Base-by-base conservation (phyloP, 2,797 vertebrate genomes). In the Halcyon badia region DNA sequence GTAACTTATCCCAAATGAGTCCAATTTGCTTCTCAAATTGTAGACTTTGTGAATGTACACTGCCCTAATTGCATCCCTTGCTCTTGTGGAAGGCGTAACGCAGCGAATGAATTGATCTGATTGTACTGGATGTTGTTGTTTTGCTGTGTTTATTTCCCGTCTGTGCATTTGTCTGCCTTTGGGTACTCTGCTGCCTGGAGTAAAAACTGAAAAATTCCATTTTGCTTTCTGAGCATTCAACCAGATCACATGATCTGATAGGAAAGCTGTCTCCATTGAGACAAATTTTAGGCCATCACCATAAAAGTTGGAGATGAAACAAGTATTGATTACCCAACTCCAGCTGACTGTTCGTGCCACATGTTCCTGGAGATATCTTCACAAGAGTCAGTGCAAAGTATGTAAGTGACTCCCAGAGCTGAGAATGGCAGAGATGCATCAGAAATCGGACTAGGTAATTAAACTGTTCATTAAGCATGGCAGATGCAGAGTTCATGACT, bases 291-390 rank as follows among this genome's bases (percentile, higher is more conserved):
- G 16, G 28, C 83, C 71, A 94, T 58, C 17, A 41, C 82, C 86
- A 57, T 94, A 88, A 94, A 95, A 94, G 91, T 41, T 85, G 48
- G 79, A 30, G 54, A 93, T 88, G 73, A 90, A 95, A 85, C 89
- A 72, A 90, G 39, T 96, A 97, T 97, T 95, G 98, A 97, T 97
- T 96, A 90, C 93, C 65, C 20, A 72, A 58, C 66, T 64, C 89
- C 87, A 92, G 91, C 95, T 90, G 94, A 92, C 96, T 97, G 86
- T 96, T 97, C 87, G n/a, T 83, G 51, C 68, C 46, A 83, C 87
- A 66, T 91, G 86, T 95, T 92, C 92, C 94, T 94, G 37, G 31
- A 97, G 96, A 78, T 61, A 73, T 77, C 89, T 90, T 78, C 14
- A 20, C 33, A 13, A 18, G 87, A 92, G 93, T 94, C 84, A 57